Evolutionary conservation across 2,113 vertebrate genomes (phyloP).

Genomic region (Rhinichthys klamathensis): DNA sequence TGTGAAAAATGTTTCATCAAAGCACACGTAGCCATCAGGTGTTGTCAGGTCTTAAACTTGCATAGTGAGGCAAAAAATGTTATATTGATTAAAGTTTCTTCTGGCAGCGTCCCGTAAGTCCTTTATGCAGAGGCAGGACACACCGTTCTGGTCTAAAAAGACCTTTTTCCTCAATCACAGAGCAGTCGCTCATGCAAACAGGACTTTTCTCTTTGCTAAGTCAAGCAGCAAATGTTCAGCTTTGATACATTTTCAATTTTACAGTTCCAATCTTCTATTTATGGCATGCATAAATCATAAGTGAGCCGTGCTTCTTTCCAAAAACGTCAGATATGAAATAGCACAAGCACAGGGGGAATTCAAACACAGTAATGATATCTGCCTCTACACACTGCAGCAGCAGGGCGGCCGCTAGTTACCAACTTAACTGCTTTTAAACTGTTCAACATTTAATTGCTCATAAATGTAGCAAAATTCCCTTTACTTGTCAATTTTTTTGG

Average conservation of each 20-base stretch:
- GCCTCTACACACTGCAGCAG: not conserved
- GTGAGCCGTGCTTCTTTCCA: conserved; percentile 16
- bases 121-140: not conserved
- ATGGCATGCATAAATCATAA: conserved; percentile 54
- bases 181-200: not conserved
- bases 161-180: conserved; percentile 15
- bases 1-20: conserved; percentile 19
- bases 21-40: not conserved
- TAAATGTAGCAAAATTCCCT: not conserved
- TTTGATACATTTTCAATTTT: conserved; percentile 60
- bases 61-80: not conserved
- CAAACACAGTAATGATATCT: conserved; percentile 2
- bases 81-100: not conserved
- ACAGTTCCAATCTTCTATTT: conserved; percentile 53
- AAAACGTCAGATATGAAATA: conserved; percentile 24
- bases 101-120: not conserved
- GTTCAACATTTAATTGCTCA: not conserved
- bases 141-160: not conserved
- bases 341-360: conserved; percentile 10
- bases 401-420: not conserved
- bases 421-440: not conserved
- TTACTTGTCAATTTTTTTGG: not conserved
- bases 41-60: not conserved
- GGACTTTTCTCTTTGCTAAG: conserved; percentile 44
- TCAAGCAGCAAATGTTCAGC: conserved; percentile 54